phyloP scores from a whole-genome alignment of 2,797 vertebrate genomes.

The Babyrousa celebensis region DNA sequence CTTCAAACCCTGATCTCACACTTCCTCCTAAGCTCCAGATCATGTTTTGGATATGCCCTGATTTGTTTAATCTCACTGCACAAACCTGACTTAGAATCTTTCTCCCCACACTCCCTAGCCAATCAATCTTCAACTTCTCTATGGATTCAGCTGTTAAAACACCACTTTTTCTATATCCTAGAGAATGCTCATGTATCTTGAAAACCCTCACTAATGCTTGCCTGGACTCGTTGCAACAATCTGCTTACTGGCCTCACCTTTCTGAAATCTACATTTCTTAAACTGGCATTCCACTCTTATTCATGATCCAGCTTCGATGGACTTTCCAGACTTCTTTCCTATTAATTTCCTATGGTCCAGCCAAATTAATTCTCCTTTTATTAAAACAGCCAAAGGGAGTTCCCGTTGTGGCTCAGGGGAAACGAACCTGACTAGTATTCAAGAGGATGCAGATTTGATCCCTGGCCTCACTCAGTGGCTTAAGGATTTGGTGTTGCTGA shows the following conservation, averaged over 20 bases:
- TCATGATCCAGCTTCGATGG: neutral
- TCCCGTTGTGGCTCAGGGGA: too few relatives aligned
- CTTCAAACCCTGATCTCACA: neutral
- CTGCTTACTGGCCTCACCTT: neutral
- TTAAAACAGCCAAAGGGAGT: neutral
- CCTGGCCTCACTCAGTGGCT: too few relatives aligned
- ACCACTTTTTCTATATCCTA: neutral
- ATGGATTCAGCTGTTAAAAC: neutral
- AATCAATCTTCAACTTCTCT: neutral
- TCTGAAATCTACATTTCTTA: conserved; percentile 7
- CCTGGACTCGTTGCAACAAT: neutral
- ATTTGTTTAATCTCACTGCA: neutral
- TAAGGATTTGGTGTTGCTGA: too few relatives aligned
- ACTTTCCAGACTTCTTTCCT: neutral
- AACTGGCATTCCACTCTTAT: neutral
- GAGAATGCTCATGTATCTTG: neutral
- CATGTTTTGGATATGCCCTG: neutral
- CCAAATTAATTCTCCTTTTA: neutral
- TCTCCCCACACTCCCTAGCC: neutral
- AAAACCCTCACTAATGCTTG: neutral
- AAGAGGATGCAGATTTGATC: too few relatives aligned
- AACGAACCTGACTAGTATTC: too few relatives aligned
- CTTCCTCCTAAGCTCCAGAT: neutral
- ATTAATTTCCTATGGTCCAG: neutral
- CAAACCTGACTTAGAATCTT: neutral